Evolutionary conservation across 2,113 vertebrate species (phyloP), one percentile per base, ranked within the genome.

Genomic region (Tyto alba): DNA sequence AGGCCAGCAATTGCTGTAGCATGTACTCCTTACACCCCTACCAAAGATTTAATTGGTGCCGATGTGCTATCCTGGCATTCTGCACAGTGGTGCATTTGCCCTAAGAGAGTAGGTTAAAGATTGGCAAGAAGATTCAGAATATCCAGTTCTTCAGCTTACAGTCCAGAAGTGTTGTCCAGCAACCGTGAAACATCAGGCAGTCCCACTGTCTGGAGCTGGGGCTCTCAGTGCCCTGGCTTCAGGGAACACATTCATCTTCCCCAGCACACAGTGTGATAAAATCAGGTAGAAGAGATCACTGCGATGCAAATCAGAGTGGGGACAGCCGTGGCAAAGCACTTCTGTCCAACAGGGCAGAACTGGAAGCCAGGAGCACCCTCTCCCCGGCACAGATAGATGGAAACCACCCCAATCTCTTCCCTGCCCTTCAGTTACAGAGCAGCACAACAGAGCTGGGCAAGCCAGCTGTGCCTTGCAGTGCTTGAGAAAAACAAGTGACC

Each of bases 101-200:
- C 80, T 56, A 30, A 64, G n/a, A 60, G 52, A 90, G 80, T 64
- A 81, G 83, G 60, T 90, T 92, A 92, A 93, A 48, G 56, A 85
- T 27, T 94, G 81, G 43, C 87, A 87, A 38, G 68, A 59, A 60
- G 76, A 48, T 29, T 52, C 55, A 60, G 68, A 85, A 45, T 16
- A 48, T 5, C 60, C 73, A 85, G 0, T n/a, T 76, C 41, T 43
- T 53, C 64, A 85, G 55, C 20, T 64, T 15, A 29, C 34, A 45
- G 79, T 48, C 34, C 63, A 63, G 38, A 45, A 86, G 56, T 1
- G 38, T 1, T 48, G 52, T 60, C 60, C 72, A 32, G 76, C 30
- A 48, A 48, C 68, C 3, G 2, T 10, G 45, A 20, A 41, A 27
- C 32, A 16, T 25, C 18, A 50, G 67, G 53, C 57, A 76, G 71